Base-by-base conservation (phyloP, 2,888 invertebrate species). In the Eupsilia transversa region DNA sequence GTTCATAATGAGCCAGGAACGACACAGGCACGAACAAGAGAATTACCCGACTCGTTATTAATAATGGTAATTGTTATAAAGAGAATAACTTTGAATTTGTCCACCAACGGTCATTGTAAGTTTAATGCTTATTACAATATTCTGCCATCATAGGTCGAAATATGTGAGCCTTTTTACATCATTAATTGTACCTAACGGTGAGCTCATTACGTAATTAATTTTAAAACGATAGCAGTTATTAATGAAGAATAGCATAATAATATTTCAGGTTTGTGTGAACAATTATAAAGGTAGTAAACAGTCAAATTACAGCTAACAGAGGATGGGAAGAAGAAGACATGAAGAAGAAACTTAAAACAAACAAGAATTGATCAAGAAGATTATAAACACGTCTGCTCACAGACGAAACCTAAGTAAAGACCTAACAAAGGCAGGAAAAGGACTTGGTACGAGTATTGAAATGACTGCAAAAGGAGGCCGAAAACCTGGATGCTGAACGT, bases 51-150 rank as follows among this genome's bases (percentile, higher is more conserved):
- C 63, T 63, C 71, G 14, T 59, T 61, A 59, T 61, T 65, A 68
- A 46, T 82, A 79, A 69, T 75, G 41, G 65, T 79, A 27, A 81
- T 49, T 65, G 68, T 81, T 61, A 77, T 57, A 57, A 14, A 27
- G 38, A 38, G 1, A 60, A 79, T 74, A 68, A 65, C 57, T 74
- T 79, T 49, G 12, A 72, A 72, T 78, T 70, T 33, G 59, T 33
- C 33, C 43, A 69, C 41, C 9, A 30, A 41, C 41, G 60, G 30
- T 30, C 54, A 68, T 5, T 43, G 30, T 74, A 38, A 12, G 66
- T 65, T 59, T 75, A 56, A 72, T 49, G 35, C 43, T 54, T 81
- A 69, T 66, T 49, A 68, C 10, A 75, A 56, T 27, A 59, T 69
- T 56, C 27, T 70, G 4, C 30, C 5, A 46, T 68, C 5, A 46